A percentile compares a stretch with the other conserved stretches of the same genome.
These are phyloP conservation scores for Danio albolineatus DNA, from an alignment of 2,797 vertebrate genomes.

Conservation along the genomic window DNA sequence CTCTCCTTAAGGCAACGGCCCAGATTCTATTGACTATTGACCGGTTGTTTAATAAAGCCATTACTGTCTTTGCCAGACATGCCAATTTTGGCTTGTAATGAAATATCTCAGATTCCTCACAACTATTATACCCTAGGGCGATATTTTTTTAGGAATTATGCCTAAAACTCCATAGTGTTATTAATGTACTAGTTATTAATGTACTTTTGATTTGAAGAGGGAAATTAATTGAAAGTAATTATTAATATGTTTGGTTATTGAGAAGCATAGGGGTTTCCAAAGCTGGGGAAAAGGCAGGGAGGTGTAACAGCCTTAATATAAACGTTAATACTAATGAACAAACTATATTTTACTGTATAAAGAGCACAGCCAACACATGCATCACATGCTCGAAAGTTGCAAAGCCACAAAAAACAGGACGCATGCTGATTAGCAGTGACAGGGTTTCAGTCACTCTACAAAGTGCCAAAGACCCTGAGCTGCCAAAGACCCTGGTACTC, in stretches of 20 bases:
- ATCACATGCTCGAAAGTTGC: background rate
- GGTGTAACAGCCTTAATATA: background rate
- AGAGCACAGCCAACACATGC: background rate
- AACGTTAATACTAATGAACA: background rate
- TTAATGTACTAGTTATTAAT: background rate
- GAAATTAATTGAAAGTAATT: background rate
- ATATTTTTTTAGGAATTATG: background rate
- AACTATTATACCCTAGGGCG: background rate
- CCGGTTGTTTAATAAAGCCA: conserved; percentile 29
- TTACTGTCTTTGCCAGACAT: background rate
- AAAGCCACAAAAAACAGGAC: conserved; percentile 26
- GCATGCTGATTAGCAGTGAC: conserved; percentile 1
- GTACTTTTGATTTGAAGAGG: too few species aligned
- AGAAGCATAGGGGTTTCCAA: background rate
- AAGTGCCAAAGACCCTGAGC: background rate
- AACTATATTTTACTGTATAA: background rate
- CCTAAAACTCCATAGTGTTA: background rate
- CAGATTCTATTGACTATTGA: conserved; percentile 9
- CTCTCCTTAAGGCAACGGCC: conserved; percentile 16
- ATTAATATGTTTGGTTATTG: background rate
- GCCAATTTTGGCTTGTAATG: background rate
- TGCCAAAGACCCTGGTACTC: background rate
- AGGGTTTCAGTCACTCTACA: background rate
- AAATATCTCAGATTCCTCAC: conserved; percentile 5
- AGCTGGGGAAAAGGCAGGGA: background rate